These are phyloP conservation scores for Prunella himalayana DNA, from an alignment of 2,113 vertebrate genomes.

Conservation along the genomic window DNA sequence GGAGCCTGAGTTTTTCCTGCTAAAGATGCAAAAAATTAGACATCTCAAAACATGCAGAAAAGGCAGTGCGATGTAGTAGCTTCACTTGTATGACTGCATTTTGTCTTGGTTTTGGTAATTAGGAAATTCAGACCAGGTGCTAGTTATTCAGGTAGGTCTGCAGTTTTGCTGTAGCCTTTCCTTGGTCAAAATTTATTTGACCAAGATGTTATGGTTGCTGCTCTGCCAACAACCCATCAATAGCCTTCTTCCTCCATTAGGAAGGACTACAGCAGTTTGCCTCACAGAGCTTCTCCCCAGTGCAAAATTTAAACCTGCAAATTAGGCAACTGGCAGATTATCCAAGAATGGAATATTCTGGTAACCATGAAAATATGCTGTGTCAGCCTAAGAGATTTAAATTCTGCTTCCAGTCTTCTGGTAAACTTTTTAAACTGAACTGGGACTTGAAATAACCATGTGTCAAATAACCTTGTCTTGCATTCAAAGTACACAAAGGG, in stretches of 20 bases:
- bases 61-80: accelerated
- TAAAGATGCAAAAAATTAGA: background rate
- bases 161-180: background rate
- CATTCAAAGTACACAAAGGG: background rate
- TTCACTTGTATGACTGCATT: background rate
- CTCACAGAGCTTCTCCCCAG: background rate
- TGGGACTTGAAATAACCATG: background rate
- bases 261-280: background rate
- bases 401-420: background rate
- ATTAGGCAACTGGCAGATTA: background rate
- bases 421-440: background rate
- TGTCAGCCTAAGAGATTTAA: background rate
- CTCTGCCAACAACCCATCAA: background rate
- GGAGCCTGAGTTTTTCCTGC: background rate
- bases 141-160: background rate
- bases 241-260: background rate
- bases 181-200: background rate
- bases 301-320: background rate
- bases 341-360: background rate
- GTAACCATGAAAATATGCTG: background rate
- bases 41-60: background rate
- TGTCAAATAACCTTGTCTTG: background rate
- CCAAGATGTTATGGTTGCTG: background rate
- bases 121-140: background rate
- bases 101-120: background rate